Evolutionary conservation across 2,113 vertebrate species (phyloP), one percentile per base, ranked within the genome.

Genomic region (Caranx ignobilis): DNA sequence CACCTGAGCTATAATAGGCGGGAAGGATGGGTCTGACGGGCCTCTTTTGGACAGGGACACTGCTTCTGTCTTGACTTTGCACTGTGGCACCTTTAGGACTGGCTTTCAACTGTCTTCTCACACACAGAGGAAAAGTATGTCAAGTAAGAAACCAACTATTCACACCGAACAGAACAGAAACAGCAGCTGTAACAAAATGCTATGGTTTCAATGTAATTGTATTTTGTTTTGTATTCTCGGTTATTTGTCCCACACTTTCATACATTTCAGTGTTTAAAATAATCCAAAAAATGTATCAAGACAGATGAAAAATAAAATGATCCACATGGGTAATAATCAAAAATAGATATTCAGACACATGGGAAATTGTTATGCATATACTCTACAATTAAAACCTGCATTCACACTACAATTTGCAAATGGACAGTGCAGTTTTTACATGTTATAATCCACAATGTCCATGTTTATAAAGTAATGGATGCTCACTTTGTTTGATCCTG

Each of bases 11-110:
- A 47, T 87, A 88, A 48, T 95, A 96, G 0, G 97, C 97, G 0
- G 97, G 97, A 6, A 98, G 95, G 67, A 99, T 99, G 18, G 97
- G 96, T 93, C 97, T 93, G 87, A 97, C 95, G 5, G 97, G 96
- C 86, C 96, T 96, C 84, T 96, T 96, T 73, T 95, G 96, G 83
- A 93, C 93, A 64, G 90, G 57, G 50, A 93, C 88, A 2, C 86
- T 93, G 66, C 93, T 92, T 71, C 93, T 95, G 37, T 94, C 91
- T 86, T 94, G 93, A 39, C 89, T 79, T 88, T 90, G 93, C 76
- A 87, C 91, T 85, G 92, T 93, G 18, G 87, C 5, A 11, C 32
- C 43, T 81, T 79, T 78, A 21, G 64, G 16, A 37, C 41, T 16
- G 15, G 64, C 57, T 70, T 87, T 87, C 35, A 75, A 11, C 34